Evolutionary conservation across 2,113 vertebrate genomes (phyloP).

Genomic region (Carassius gibelio): DNA sequence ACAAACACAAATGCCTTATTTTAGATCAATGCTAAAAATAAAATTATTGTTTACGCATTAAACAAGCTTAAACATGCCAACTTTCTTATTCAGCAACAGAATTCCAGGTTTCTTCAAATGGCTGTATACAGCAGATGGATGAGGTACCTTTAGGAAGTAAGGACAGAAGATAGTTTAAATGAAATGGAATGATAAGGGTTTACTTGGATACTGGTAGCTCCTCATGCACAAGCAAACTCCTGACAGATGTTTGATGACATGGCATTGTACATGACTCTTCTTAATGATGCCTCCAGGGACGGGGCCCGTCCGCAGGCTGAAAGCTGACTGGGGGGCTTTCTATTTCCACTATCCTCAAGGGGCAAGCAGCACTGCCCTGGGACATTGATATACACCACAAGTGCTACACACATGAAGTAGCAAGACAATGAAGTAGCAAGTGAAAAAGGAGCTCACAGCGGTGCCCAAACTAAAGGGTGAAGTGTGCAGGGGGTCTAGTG

Average conservation of each 20-base stretch:
- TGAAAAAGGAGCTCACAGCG: no score
- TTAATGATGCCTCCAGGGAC: conserved; percentile 57
- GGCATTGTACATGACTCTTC: conserved; percentile 54
- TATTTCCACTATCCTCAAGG: conserved; percentile 47
- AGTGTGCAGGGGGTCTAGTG: no score
- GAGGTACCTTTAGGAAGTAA: background rate
- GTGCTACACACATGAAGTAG: conserved; percentile 7
- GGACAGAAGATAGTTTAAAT: background rate
- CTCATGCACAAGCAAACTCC: conserved; percentile 48
- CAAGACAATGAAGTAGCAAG: no score
- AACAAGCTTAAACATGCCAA: no score
- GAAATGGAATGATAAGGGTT: conserved; percentile 14
- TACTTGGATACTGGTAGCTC: conserved; percentile 28
- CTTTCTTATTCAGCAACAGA: no score
- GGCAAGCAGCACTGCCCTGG: conserved; percentile 22
- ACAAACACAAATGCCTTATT: background rate
- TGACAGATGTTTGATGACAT: conserved; percentile 58
- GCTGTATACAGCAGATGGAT: background rate
- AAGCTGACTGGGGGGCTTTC: conserved; percentile 53
- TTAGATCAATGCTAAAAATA: background rate
- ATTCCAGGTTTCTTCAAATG: background rate
- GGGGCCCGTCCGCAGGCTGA: conserved; percentile 32
- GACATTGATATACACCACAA: conserved; percentile 11
- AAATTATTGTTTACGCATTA: no score
- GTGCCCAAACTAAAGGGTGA: no score